Evolutionary conservation across 2,888 invertebrate species (phyloP), one percentile per base, ranked within the genome.

Genomic region (Trichacis sp.): DNA sequence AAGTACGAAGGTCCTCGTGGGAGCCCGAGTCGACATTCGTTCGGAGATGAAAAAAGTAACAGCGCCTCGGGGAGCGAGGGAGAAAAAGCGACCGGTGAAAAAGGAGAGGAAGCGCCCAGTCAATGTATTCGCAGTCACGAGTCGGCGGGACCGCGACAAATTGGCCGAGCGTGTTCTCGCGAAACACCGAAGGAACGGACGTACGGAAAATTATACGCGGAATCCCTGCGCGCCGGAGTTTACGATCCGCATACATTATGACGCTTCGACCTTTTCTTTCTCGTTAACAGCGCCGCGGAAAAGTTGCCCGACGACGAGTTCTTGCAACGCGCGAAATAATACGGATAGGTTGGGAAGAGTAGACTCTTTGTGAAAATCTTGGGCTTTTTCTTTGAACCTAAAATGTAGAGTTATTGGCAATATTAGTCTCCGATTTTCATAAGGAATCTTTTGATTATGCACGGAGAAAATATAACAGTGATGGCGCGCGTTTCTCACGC

Each of bases 91-190:
- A 18, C 40, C 19, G 12, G 12, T 15, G n/a, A 19, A 30, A 19
- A 24, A 30, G 19, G n/a, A 19, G 17, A 30, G 43, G 42, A 40
- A 61, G 62, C 58, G 62, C 60, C 67, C 66, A 60, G 59, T 64
- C 67, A 60, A 68, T 65, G 64, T 62, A 65, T 70, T 71, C 68
- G 68, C 59, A 76, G 77, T 76, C 73, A 71, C 74, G 73, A 73
- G 76, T 73, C 64, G 71, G 54, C 72, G 64, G 67, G 56, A 43
- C 42, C 49, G 66, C 73, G 78, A 78, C 77, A 77, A 79, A 79
- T 79, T 77, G 78, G 72, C 72, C 71, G 74, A 75, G 76, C 77
- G 77, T 77, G 77, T 76, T 75, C 40, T 14, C 72, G 67, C 73
- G 74, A 72, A 75, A 75, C 74, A 74, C 73, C 24, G 68, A 71